Percentiles rank a stretch among this genome's conserved stretches.
Evolutionary conservation across 2,888 invertebrate genomes (phyloP).

Genomic region (Stenoptilia bipunctidactyla): DNA sequence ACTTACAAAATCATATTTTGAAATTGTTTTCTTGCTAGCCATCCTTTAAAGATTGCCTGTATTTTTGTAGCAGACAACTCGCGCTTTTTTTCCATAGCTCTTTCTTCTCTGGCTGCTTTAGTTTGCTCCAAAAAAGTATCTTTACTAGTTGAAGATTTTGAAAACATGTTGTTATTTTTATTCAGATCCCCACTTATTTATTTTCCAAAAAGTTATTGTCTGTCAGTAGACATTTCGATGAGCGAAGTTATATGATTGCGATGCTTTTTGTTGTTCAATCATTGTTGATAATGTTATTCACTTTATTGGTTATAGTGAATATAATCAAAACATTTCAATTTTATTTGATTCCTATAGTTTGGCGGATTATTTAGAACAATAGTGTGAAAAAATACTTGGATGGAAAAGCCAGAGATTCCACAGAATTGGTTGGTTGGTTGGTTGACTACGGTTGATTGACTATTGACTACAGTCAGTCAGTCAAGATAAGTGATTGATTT

Average conservation of each 20-base stretch:
- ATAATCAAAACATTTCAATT: conserved; percentile 6
- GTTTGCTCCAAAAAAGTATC: conserved; percentile 89
- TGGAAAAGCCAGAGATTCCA: too few relatives aligned
- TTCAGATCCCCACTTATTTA: background rate
- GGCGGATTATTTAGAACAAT: too few relatives aligned
- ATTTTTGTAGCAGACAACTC: conserved; percentile 81
- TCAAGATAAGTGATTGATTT: too few relatives aligned
- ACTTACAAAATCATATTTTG: conserved; percentile 79
- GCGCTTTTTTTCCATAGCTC: conserved; percentile 85
- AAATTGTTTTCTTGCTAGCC: conserved; percentile 76
- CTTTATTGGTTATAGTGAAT: too few relatives aligned
- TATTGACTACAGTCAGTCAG: too few relatives aligned
- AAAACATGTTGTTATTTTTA: conserved; percentile 38
- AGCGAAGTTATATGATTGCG: conserved; percentile 2
- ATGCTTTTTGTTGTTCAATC: background rate
- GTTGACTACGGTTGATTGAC: too few relatives aligned
- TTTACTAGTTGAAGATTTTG: conserved; percentile 72
- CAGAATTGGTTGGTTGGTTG: too few relatives aligned
- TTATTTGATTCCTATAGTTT: too few relatives aligned
- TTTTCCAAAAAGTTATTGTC: background rate
- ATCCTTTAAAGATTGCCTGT: conserved; percentile 82
- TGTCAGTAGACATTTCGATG: background rate
- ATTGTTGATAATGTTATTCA: too few relatives aligned
- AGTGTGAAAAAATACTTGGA: too few relatives aligned
- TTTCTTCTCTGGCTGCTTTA: conserved; percentile 90